Conservation (phyloP, 2,113 vertebrate genomes). For the Sapajus apella region DNA sequence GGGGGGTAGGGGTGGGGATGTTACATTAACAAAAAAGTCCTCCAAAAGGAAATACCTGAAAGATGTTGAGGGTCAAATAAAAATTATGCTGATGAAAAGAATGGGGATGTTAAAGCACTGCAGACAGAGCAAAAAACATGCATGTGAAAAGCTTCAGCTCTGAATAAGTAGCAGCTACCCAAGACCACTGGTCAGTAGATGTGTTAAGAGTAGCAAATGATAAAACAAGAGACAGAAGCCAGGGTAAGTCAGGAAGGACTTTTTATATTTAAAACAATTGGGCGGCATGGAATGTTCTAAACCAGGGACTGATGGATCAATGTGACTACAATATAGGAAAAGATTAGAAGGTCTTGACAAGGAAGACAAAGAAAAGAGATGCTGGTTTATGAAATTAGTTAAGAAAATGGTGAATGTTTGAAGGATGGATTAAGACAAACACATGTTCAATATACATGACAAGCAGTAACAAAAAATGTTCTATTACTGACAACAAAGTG, state of each 20-base stretch:
- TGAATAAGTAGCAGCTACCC: not conserved
- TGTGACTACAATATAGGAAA: not conserved
- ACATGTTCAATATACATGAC: not conserved
- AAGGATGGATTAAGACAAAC: not conserved
- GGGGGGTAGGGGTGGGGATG: not conserved
- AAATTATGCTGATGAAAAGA: not conserved
- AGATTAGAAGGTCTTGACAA: not conserved
- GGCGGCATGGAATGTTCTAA: not conserved
- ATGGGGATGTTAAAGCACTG: not conserved
- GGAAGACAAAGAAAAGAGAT: not conserved
- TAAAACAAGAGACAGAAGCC: not conserved
- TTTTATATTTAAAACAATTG: not conserved
- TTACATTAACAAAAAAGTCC: not conserved
- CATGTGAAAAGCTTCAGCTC: rapidly evolving
- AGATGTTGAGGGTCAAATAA: not conserved
- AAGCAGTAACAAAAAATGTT: not conserved
- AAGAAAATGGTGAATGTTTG: conserved; percentile 17
- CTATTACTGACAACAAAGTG: not conserved
- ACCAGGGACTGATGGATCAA: not conserved
- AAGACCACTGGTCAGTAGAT: not conserved
- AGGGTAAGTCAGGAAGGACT: not conserved
- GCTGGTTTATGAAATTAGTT: not conserved
- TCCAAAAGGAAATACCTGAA: not conserved
- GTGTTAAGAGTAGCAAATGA: not conserved
- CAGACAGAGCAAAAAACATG: not conserved